Evolutionary conservation across 1,140 invertebrate species (phyloP), one percentile per base, ranked within the genome.

Genomic region (Harlomillsia oculata): DNA sequence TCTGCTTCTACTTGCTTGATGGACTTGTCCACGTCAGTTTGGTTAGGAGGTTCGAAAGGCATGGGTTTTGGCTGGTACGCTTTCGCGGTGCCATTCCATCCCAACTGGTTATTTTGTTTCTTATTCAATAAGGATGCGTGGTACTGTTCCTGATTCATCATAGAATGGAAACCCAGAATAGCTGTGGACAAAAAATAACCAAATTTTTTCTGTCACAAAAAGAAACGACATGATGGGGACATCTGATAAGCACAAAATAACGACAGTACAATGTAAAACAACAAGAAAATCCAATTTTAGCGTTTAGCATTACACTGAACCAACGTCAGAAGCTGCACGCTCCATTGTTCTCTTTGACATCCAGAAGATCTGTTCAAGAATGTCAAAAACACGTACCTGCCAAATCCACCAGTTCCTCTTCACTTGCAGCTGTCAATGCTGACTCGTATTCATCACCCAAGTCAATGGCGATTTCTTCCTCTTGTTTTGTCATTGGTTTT

Each of bases 91-190:
- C 90, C 92, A 70, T 89, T 87, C 87, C 87, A 91, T 85, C 87
- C 90, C 54, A 87, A 87, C 54, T 90, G 74, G 58, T 89, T 78
- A 0, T 85, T 85, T 71, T 91, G 87, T 18, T 86, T 87, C 74
- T 91, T 92, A 75, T 93, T 93, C 53, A 90, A 71, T 45, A 94
- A 72, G 36, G 94, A 96, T 48, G 94, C 93, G 74, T 98, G 92
- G 74, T 97, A 99, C 74, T 99, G 96, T 71, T 97, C 93, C 78
- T 99, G 96, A 75, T 97, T 99, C 83, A 99, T 89, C 89, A 99
- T 97, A 46, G 94, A 97, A 75, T 98, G 95, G 77, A 99, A 96
- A 67, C 96, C 96, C 60, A 98, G 79, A 74, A 97, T 96, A 76
- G 93, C 94, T 93, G 73, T 23, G 77, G 74, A 64, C 63, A 66